A percentile compares a stretch with the other conserved stretches of the same genome.
These are phyloP conservation scores for Muscina levida DNA, from an alignment of 2,888 invertebrate species.

Conservation along the genomic window DNA sequence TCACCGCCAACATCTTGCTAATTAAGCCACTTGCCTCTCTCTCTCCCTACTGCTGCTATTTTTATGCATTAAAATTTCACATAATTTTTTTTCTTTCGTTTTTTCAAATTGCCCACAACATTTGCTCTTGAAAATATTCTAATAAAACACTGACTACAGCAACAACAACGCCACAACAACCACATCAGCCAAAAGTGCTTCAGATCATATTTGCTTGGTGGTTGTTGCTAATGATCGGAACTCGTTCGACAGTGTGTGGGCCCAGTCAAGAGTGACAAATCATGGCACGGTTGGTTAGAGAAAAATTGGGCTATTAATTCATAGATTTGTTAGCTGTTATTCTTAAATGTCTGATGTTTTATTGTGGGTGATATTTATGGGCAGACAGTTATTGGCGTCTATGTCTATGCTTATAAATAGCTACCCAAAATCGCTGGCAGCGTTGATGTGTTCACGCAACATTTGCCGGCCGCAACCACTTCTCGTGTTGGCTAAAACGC, in stretches of 20 bases:
- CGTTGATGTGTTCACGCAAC: neutral
- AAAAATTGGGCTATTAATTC: conserved; percentile 52
- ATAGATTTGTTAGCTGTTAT: conserved; percentile 46
- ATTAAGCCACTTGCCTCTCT: neutral
- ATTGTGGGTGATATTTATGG: conserved; percentile 63
- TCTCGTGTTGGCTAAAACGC: neutral
- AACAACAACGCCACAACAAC: conserved; percentile 8
- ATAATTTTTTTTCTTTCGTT: no score
- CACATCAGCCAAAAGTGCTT: neutral
- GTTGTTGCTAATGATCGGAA: neutral
- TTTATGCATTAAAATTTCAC: conserved; percentile 3
- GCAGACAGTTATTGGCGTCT: conserved; percentile 35
- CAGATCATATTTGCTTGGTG: neutral
- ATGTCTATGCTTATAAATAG: conserved; percentile 25
- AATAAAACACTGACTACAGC: no score
- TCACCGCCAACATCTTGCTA: neutral
- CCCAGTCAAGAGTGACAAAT: conserved; percentile 61
- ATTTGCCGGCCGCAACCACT: neutral
- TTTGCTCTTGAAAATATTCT: neutral
- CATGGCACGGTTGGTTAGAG: conserved; percentile 54
- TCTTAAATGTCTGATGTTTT: conserved; percentile 49
- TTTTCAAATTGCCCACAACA: neutral
- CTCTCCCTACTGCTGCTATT: neutral
- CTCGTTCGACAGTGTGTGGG: conserved; percentile 53
- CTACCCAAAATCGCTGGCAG: neutral